Evolutionary conservation across 2,888 invertebrate species (phyloP).

Genomic region (Dione vanillae): DNA sequence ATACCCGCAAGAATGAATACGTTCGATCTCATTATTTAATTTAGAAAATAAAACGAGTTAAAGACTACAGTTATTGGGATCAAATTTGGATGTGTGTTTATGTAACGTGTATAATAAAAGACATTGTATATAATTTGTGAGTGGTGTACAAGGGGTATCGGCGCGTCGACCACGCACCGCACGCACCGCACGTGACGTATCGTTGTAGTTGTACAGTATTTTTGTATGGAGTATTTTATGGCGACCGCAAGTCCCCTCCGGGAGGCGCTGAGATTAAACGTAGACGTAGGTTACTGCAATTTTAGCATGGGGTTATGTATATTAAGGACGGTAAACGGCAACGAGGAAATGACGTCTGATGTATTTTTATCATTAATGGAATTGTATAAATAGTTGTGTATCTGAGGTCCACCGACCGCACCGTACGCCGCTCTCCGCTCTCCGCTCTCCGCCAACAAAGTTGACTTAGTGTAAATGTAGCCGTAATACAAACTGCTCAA

Average conservation of each 20-base stretch:
- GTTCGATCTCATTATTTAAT: constrained; percentile 84
- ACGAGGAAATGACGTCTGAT: constrained; percentile 80
- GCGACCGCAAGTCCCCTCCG: constrained; percentile 51
- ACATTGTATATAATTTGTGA: constrained; percentile 80
- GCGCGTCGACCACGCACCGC: constrained; percentile 54
- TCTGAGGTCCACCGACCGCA: constrained; percentile 72
- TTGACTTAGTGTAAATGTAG: constrained; percentile 79
- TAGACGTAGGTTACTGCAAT: constrained; percentile 76
- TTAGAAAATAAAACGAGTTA: constrained; percentile 82
- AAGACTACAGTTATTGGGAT: constrained; percentile 83
- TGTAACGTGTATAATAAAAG: constrained; percentile 78
- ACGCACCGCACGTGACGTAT: constrained; percentile 62
- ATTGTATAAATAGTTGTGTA: constrained; percentile 77
- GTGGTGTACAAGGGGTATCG: constrained; percentile 74
- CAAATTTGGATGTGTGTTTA: constrained; percentile 83
- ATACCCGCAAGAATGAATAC: constrained; percentile 78
- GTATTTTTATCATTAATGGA: constrained; percentile 78
- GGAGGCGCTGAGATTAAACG: constrained; percentile 75
- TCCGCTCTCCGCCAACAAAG: constrained; percentile 76
- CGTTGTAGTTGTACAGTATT: constrained; percentile 81
- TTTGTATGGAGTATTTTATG: constrained; percentile 82
- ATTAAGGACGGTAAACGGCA: constrained; percentile 74
- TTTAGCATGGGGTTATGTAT: constrained; percentile 77
- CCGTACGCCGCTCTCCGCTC: constrained; percentile 59
- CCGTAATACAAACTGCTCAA: constrained; percentile 79